Percentiles rank a stretch among this genome's conserved stretches.
Evolutionary conservation across 2,113 vertebrate species (phyloP).

Genomic region (Laticauda laticaudata): DNA sequence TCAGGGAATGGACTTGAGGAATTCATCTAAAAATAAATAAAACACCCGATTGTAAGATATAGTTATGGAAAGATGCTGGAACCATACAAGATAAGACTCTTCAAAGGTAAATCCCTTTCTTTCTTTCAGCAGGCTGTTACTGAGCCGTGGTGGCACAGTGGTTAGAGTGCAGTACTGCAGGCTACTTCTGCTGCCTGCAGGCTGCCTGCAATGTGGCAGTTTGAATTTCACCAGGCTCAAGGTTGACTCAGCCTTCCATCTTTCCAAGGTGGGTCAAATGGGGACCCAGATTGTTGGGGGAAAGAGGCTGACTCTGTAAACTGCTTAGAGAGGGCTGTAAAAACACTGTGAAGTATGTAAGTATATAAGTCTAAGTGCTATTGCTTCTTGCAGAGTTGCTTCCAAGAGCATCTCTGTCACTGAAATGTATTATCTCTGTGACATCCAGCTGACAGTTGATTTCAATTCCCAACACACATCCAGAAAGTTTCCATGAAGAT

Average conservation of each 20-base stretch:
- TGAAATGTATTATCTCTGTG: no score
- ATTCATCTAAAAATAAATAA: conserved; percentile 74
- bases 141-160: background rate
- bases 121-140: background rate
- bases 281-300: no score
- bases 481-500: background rate
- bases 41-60: background rate
- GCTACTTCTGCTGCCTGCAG: no score
- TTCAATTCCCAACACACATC: background rate
- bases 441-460: background rate
- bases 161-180: no score
- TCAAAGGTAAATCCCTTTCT: background rate
- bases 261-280: no score
- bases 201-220: no score
- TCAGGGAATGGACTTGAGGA: conserved; percentile 87
- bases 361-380: no score
- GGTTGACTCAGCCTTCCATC: no score
- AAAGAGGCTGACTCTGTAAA: no score
- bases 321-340: no score
- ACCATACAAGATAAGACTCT: accelerated
- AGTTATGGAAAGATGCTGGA: background rate
- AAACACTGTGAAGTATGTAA: no score
- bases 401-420: background rate
- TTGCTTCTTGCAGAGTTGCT: background rate
- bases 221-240: no score